Evolutionary conservation across 2,888 invertebrate genomes (phyloP).

Genomic region (Heliconius erato): DNA sequence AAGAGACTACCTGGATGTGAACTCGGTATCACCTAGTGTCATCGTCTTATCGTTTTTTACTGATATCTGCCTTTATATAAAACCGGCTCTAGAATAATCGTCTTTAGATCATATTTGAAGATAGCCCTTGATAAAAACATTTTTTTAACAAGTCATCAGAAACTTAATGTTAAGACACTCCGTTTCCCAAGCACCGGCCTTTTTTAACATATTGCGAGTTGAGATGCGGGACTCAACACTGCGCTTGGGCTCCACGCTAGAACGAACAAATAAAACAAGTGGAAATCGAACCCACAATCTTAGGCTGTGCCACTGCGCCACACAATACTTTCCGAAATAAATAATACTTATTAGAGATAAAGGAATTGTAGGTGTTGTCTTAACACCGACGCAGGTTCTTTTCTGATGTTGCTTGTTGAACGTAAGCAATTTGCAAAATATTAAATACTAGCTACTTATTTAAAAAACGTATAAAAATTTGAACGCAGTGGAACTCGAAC

Average conservation of each 20-base stretch:
- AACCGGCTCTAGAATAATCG: neutral
- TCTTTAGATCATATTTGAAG: neutral
- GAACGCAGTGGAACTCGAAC: too few species aligned
- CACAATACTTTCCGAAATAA: neutral
- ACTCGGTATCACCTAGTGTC: neutral
- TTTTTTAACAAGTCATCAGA: neutral
- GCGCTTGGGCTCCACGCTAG: too few species aligned
- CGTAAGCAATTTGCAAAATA: neutral
- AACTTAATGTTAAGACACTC: neutral
- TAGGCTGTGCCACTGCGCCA: neutral
- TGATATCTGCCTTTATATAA: slow-evolving; percentile 8
- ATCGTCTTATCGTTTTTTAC: slow-evolving; percentile 10
- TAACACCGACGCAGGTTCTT: too few species aligned
- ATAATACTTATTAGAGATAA: neutral
- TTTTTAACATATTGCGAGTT: too few species aligned
- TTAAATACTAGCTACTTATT: too few species aligned
- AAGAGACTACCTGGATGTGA: slow-evolving; percentile 1
- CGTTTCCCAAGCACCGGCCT: too few species aligned
- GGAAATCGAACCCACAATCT: neutral
- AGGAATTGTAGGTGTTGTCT: too few species aligned
- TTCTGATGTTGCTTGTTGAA: too few species aligned
- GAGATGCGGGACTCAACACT: too few species aligned
- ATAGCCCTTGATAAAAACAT: neutral
- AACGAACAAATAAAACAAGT: too few species aligned
- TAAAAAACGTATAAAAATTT: too few species aligned